phyloP scores from a whole-genome alignment of 92 coral and sea anemone species.

The Hydrozoanthus gracilis region DNA sequence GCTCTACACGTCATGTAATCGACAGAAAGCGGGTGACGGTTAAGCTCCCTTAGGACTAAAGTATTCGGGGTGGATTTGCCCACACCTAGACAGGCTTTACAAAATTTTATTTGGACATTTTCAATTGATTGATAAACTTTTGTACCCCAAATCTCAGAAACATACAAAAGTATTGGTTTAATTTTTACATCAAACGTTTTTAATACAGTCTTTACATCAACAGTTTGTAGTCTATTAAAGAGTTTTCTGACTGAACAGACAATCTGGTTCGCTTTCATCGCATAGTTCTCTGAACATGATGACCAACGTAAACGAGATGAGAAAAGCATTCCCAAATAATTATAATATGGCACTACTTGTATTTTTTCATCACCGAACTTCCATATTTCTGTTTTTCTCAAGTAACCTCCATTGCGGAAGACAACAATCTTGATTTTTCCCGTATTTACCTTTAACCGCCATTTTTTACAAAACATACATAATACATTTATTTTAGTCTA shows the following conservation, averaged over 20 bases:
- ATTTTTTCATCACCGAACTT: background rate
- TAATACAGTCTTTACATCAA: background rate
- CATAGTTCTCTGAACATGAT: background rate
- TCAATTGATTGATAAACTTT: background rate
- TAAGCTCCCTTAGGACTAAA: background rate
- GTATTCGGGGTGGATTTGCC: background rate
- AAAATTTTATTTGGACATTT: background rate
- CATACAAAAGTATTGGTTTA: background rate
- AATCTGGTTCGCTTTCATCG: background rate
- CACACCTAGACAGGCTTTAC: background rate
- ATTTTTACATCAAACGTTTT: background rate
- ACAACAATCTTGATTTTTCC: background rate
- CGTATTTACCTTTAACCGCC: background rate
- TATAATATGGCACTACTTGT: background rate
- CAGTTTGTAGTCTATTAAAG: background rate
- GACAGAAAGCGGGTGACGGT: background rate
- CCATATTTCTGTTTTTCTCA: background rate
- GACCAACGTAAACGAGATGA: background rate
- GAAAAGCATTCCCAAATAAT: background rate
- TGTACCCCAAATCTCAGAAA: background rate
- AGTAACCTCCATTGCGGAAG: background rate
- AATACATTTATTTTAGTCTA: background rate
- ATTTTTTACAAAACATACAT: background rate
- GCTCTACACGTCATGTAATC: background rate
- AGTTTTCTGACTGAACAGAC: background rate